Evolutionary conservation across 2,113 vertebrate species (phyloP).

Genomic region (Plecotus auritus): DNA sequence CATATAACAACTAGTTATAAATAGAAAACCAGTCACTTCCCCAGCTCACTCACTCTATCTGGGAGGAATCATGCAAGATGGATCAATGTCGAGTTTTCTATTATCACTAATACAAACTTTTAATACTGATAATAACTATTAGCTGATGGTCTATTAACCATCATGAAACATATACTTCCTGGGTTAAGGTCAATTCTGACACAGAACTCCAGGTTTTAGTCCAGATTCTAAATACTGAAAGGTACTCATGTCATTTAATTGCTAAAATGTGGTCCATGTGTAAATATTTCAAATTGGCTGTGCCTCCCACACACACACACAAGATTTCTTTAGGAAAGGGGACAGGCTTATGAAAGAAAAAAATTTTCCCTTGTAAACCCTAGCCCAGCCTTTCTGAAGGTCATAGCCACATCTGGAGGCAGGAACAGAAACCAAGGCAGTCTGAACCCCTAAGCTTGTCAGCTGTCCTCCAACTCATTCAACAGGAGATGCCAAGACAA

Average conservation of each 20-base stretch:
- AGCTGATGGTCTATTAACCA: not conserved
- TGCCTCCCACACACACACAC: not conserved
- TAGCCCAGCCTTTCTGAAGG: not conserved
- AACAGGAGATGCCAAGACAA: not conserved
- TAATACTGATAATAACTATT: not conserved
- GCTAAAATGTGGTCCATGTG: not conserved
- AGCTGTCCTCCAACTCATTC: not conserved
- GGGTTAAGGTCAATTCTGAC: not conserved
- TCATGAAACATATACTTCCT: not conserved
- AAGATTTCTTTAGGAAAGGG: not conserved
- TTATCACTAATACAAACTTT: not conserved
- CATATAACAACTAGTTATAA: not conserved
- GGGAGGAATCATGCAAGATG: not conserved
- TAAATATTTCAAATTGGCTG: constrained; percentile 37
- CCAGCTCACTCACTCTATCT: not conserved
- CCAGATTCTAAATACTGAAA: not conserved
- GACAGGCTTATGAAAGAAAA: not conserved
- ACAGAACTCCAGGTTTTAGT: not conserved
- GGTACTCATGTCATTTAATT: not conserved
- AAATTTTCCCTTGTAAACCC: not conserved
- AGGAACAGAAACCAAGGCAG: not conserved
- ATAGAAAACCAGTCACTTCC: not conserved
- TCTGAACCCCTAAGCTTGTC: not conserved
- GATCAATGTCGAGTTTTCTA: not conserved
- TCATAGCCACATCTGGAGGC: not conserved